Conservation (phyloP, 2,113 vertebrate species). For the Muscicapa adusta region DNA sequence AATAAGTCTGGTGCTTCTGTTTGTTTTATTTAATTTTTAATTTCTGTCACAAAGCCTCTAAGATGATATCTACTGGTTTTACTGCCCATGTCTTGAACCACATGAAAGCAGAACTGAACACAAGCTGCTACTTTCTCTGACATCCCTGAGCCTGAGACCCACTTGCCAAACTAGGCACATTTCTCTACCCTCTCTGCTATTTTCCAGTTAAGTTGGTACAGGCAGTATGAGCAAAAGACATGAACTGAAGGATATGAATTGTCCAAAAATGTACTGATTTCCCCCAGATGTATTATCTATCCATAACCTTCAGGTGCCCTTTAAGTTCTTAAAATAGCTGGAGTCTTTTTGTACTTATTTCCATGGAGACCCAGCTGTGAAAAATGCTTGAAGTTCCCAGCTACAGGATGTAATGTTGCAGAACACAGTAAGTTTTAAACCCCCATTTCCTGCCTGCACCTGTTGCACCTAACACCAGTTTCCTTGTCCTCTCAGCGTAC, state of each 20-base stretch:
- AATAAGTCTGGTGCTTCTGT: not conserved
- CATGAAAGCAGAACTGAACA: not conserved
- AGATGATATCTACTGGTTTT: not conserved
- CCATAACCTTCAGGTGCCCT: not conserved
- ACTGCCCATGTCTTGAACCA: not conserved
- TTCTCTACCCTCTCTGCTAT: not conserved
- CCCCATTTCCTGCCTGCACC: not conserved
- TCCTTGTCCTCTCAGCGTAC: not conserved
- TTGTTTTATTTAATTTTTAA: not conserved
- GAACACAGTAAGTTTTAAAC: not conserved
- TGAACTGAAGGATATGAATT: slow-evolving; percentile 4
- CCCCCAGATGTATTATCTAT: slow-evolving; percentile 26
- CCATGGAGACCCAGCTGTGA: slow-evolving; percentile 69
- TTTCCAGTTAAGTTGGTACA: not conserved
- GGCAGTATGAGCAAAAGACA: not conserved
- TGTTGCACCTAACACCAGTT: not conserved
- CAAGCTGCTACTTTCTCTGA: not conserved
- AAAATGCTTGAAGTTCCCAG: slow-evolving; percentile 28
- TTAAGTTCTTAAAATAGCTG: slow-evolving; percentile 68
- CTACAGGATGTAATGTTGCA: not conserved
- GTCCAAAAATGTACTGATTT: slow-evolving; percentile 39
- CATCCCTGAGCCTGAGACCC: not conserved
- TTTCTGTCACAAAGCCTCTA: not conserved
- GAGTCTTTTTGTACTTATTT: slow-evolving; percentile 48
- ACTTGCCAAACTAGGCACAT: not conserved